phyloP scores from a whole-genome alignment of 23 tunicate species.

The Halocynthia aurantium region DNA sequence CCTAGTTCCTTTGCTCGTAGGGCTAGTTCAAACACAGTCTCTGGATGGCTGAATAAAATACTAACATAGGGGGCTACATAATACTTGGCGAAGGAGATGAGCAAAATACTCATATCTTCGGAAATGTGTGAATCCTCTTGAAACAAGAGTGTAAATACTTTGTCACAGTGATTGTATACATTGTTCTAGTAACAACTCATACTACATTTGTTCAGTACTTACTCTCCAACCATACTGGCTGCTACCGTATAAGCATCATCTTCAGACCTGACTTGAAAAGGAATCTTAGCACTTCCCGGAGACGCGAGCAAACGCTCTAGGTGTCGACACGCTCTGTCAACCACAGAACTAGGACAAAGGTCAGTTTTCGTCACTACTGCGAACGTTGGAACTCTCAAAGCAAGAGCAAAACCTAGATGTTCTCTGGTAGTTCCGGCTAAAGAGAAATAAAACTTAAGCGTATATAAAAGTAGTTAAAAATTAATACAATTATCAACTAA shows the following conservation, averaged over 20 bases:
- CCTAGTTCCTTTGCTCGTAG: too few relatives aligned
- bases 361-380: slow-evolving; percentile 96
- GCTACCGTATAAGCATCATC: slow-evolving; percentile 92
- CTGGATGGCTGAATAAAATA: too few relatives aligned
- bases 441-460: not conserved
- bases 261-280: slow-evolving; percentile 77
- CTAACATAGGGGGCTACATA: too few relatives aligned
- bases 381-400: slow-evolving; percentile 80
- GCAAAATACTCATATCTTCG: too few relatives aligned
- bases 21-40: too few relatives aligned
- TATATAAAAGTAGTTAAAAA: not conserved
- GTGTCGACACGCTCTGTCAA: slow-evolving; percentile 66
- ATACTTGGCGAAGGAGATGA: too few relatives aligned
- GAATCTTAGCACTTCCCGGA: slow-evolving; percentile 75
- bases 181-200: too few relatives aligned
- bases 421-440: slow-evolving; percentile 85
- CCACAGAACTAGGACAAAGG: slow-evolving; percentile 46
- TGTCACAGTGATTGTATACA: too few relatives aligned
- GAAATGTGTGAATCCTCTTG: too few relatives aligned
- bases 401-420: slow-evolving; percentile 90
- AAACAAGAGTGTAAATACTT: too few relatives aligned
- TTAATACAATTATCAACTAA: too few relatives aligned
- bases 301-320: slow-evolving; percentile 82
- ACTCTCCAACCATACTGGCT: slow-evolving; percentile 53
- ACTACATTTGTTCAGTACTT: too few relatives aligned